Evolutionary conservation across 2,797 vertebrate genomes (phyloP).

Genomic region (Buphagus erythrorhynchus): DNA sequence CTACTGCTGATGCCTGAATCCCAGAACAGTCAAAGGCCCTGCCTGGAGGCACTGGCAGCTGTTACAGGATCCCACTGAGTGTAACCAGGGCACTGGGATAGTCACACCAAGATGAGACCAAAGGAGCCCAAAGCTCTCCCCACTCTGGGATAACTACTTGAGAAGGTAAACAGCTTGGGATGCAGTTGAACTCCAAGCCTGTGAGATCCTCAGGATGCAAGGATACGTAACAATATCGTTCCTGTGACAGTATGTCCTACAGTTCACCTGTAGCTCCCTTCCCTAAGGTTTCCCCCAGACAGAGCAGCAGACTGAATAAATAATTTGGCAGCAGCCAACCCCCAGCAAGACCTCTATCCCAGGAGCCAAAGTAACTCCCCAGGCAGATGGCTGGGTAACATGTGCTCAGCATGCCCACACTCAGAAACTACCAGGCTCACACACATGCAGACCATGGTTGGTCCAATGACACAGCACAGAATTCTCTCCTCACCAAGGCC

Average conservation of each 20-base stretch:
- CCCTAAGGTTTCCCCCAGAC: not conserved
- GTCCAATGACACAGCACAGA: not conserved
- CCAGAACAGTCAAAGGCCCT: not conserved
- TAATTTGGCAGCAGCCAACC: not conserved
- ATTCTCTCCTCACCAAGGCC: not conserved
- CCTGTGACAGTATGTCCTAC: not conserved
- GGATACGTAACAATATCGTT: rapidly evolving
- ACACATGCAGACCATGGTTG: rapidly evolving
- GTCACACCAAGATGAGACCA: not conserved
- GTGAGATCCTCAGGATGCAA: not conserved
- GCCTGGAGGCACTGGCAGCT: not conserved
- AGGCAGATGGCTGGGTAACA: not conserved
- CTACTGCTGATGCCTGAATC: not conserved
- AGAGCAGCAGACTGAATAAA: not conserved
- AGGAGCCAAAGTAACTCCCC: not conserved
- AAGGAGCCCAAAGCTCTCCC: not conserved
- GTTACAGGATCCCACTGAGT: not conserved
- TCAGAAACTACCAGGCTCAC: not conserved
- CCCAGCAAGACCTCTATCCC: not conserved
- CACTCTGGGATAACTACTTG: not conserved
- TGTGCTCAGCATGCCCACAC: not conserved
- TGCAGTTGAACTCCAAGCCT: not conserved
- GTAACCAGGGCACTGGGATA: not conserved
- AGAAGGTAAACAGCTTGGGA: not conserved
- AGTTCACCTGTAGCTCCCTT: not conserved